phyloP scores from a whole-genome alignment of 2,797 vertebrate genomes.

The Galago senegalensis region DNA sequence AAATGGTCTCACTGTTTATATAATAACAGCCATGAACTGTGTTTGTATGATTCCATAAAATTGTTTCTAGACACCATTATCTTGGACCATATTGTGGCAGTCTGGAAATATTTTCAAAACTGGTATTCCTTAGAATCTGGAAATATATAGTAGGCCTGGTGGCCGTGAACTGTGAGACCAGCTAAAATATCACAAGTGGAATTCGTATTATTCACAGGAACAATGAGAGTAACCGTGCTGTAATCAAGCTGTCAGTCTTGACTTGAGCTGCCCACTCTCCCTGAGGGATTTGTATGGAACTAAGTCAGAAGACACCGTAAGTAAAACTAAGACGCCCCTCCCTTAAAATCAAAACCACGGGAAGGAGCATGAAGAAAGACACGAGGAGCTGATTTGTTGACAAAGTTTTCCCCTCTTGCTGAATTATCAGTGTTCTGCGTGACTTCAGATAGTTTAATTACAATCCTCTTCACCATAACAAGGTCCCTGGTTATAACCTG shows the following conservation, averaged over 20 bases:
- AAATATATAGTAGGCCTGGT: constrained; percentile 51
- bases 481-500: neutral
- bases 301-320: constrained; percentile 11
- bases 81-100: neutral
- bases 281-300: neutral
- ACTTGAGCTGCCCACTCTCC: neutral
- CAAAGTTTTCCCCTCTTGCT: neutral
- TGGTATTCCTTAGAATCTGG: constrained; percentile 60
- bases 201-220: constrained; percentile 28
- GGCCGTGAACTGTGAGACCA: constrained; percentile 9
- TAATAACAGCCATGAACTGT: constrained; percentile 38
- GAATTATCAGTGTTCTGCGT: neutral
- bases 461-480: neutral
- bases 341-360: neutral
- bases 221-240: neutral
- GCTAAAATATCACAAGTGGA: constrained; percentile 58
- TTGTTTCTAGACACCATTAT: constrained; percentile 54
- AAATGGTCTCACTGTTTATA: constrained; percentile 39
- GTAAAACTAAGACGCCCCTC: constrained; percentile 5
- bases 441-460: constrained; percentile 28
- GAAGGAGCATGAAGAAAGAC: neutral
- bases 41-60: neutral
- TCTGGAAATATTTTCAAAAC: constrained; percentile 71
- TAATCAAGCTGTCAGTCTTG: constrained; percentile 21
- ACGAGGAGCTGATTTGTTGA: neutral